phyloP scores from a whole-genome alignment of 2,888 invertebrate genomes.

The Nephrotoma flavescens region DNA sequence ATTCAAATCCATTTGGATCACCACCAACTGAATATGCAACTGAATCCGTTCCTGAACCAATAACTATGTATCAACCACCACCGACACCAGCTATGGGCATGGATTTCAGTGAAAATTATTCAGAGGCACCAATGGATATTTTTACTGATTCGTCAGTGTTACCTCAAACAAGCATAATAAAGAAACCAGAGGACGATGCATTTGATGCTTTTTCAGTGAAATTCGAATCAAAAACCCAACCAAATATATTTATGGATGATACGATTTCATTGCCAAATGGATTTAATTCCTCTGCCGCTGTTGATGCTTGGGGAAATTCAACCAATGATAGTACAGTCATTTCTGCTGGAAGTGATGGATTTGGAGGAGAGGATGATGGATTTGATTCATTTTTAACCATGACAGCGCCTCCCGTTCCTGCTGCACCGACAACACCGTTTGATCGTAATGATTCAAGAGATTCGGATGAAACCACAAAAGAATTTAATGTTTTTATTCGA shows the following conservation, averaged over 20 bases:
- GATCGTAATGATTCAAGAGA: conserved; percentile 51
- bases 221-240: conserved; percentile 41
- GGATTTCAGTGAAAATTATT: neutral
- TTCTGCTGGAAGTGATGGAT: conserved; percentile 15
- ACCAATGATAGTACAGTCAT: neutral
- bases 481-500: conserved; percentile 65
- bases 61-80: neutral
- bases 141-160: neutral
- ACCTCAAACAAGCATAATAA: conserved; percentile 6
- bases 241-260: conserved; percentile 37
- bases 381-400: conserved; percentile 71
- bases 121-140: neutral
- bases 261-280: conserved; percentile 27
- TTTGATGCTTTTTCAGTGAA: conserved; percentile 85
- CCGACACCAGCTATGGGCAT: conserved; percentile 8
- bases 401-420: conserved; percentile 44
- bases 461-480: conserved; percentile 53
- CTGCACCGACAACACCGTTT: conserved; percentile 16
- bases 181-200: conserved; percentile 33
- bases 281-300: conserved; percentile 12
- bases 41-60: neutral
- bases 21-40: neutral
- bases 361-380: conserved; percentile 41
- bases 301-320: conserved; percentile 28
- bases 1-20: neutral